A percentile compares a stretch with the other conserved stretches of the same genome.
Conservation (phyloP, 2,797 vertebrate species). For the Smutsia temminckii region DNA sequence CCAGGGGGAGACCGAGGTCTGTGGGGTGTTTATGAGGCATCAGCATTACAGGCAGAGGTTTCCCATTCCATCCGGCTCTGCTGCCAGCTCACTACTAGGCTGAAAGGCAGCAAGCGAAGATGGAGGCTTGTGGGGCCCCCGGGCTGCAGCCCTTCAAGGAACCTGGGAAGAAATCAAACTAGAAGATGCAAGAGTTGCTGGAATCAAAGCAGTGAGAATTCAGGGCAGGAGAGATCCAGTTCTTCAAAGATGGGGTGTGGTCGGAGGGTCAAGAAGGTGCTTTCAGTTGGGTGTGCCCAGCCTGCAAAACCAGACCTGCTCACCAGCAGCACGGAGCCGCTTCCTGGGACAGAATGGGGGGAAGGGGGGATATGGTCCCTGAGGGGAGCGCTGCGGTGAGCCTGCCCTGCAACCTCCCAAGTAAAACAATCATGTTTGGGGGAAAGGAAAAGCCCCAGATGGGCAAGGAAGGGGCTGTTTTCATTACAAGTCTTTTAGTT, state of each 20-base stretch:
- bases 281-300: neutral
- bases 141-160: neutral
- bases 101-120: neutral
- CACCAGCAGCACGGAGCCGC: neutral
- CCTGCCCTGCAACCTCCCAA: too few species aligned
- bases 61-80: neutral
- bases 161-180: neutral
- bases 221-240: neutral
- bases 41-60: neutral
- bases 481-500: neutral
- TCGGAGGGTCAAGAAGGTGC: neutral
- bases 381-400: rapidly evolving
- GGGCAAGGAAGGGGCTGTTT: neutral
- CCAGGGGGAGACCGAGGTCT: neutral
- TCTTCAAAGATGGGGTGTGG: neutral
- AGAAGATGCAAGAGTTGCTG: neutral
- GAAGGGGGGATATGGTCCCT: too few species aligned
- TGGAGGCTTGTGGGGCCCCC: too few species aligned
- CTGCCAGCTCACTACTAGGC: neutral
- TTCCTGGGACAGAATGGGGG: neutral
- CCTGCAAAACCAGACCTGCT: neutral
- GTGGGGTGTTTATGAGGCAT: neutral
- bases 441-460: neutral
- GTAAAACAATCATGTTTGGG: neutral
- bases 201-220: neutral